These are phyloP conservation scores for Phytoseiulus persimilis DNA, from an alignment of 2,888 invertebrate genomes.

Conservation along the genomic window DNA sequence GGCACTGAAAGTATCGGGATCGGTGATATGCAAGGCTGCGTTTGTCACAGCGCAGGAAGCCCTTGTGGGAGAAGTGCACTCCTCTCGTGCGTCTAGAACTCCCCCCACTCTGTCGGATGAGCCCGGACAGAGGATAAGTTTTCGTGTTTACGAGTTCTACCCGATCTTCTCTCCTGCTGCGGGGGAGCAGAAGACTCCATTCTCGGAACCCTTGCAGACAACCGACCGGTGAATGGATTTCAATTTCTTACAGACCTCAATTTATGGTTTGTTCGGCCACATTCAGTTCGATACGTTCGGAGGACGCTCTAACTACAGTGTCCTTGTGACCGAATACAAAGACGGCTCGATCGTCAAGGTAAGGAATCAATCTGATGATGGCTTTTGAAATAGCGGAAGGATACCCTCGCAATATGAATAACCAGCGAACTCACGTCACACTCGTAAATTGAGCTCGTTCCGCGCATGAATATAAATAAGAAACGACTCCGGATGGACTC, in stretches of 20 bases:
- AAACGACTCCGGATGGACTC: not conserved
- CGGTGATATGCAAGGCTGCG: not conserved
- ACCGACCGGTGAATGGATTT: not conserved
- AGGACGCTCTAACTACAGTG: constrained; percentile 29
- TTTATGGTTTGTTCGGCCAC: constrained; percentile 17
- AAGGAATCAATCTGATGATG: not conserved
- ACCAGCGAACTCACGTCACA: not conserved
- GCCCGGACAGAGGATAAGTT: not conserved
- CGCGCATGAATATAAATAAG: not conserved
- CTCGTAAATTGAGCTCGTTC: not conserved
- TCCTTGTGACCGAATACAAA: constrained; percentile 27
- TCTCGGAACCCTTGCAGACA: not conserved
- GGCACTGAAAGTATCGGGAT: not conserved
- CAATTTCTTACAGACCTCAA: constrained; percentile 21
- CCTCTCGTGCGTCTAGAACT: not conserved
- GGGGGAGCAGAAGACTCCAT: not conserved
- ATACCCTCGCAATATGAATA: not conserved
- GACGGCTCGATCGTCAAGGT: constrained; percentile 28
- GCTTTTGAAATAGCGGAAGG: not conserved
- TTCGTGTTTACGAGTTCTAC: not conserved
- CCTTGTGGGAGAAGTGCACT: not conserved
- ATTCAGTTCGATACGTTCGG: constrained; percentile 37
- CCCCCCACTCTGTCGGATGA: not conserved
- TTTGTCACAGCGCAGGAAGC: not conserved
- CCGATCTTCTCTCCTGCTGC: not conserved